phyloP scores from a whole-genome alignment of 2,113 vertebrate genomes.

The Thunnus maccoyii region DNA sequence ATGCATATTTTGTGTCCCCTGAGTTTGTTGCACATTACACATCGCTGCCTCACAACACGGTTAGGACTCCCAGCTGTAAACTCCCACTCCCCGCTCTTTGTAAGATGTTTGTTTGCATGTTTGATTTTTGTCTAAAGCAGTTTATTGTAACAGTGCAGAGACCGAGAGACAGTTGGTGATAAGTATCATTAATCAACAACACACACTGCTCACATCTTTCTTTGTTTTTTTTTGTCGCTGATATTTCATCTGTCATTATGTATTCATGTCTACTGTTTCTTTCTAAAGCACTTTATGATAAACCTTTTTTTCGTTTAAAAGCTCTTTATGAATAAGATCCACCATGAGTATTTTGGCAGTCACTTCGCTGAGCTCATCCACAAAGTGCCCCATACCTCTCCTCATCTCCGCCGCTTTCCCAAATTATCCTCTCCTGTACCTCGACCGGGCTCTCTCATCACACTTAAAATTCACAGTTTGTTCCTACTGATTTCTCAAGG shows the following conservation, averaged over 20 bases:
- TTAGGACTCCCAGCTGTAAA: constrained; percentile 19
- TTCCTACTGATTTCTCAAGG: constrained; percentile 63
- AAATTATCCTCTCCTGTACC: constrained; percentile 11
- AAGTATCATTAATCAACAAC: constrained; percentile 29
- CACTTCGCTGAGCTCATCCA: background rate
- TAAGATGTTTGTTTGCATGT: constrained; percentile 17
- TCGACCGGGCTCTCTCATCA: background rate
- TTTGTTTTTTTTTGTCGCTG: background rate
- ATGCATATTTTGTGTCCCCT: constrained; percentile 1
- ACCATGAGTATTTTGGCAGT: constrained; percentile 4
- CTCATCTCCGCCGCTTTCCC: background rate
- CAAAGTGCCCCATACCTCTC: background rate
- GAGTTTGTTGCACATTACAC: constrained; percentile 42
- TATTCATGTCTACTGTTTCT: constrained; percentile 13
- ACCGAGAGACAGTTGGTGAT: constrained; percentile 6
- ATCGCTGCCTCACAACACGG: constrained; percentile 18
- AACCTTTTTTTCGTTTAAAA: constrained; percentile 25
- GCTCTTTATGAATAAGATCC: constrained; percentile 23
- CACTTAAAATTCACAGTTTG: constrained; percentile 54
- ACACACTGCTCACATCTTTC: background rate
- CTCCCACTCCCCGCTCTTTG: constrained; percentile 20
- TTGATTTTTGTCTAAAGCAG: background rate
- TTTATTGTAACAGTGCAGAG: background rate
- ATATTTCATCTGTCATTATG: constrained; percentile 14
- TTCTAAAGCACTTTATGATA: constrained; percentile 37